Evolutionary conservation across 2,797 vertebrate species (phyloP).

Genomic region (Rhincodon typus): DNA sequence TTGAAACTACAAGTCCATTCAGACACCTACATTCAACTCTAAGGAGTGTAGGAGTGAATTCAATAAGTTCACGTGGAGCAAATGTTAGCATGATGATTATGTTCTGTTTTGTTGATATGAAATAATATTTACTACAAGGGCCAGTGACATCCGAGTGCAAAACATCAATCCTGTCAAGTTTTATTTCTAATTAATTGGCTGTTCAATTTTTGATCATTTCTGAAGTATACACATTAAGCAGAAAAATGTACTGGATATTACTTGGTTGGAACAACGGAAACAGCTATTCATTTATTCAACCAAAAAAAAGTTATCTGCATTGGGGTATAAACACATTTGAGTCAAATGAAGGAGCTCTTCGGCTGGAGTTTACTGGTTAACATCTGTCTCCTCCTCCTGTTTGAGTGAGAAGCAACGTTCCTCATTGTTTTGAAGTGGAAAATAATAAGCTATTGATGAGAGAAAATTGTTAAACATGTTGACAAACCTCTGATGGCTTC

Average conservation of each 20-base stretch:
- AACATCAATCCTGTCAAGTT: background rate
- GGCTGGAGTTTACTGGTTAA: background rate
- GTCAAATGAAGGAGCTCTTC: background rate
- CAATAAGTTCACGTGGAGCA: background rate
- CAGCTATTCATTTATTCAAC: background rate
- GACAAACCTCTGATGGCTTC: constrained; percentile 86
- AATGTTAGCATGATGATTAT: background rate
- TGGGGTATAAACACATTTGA: background rate
- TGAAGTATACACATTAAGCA: background rate
- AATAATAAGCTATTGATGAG: background rate
- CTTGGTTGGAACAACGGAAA: background rate
- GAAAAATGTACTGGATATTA: background rate
- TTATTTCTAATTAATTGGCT: background rate
- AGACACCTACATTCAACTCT: background rate
- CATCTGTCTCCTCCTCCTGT: background rate
- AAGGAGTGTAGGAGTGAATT: background rate
- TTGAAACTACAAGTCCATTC: background rate
- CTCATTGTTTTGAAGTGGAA: background rate
- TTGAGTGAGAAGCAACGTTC: no score
- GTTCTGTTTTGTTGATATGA: background rate
- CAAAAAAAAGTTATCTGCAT: background rate
- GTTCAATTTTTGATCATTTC: background rate
- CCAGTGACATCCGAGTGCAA: background rate
- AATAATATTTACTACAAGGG: background rate
- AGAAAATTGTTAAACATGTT: constrained; percentile 22